Evolutionary conservation across 2,113 vertebrate species (phyloP).

Genomic region (Solea senegalensis): DNA sequence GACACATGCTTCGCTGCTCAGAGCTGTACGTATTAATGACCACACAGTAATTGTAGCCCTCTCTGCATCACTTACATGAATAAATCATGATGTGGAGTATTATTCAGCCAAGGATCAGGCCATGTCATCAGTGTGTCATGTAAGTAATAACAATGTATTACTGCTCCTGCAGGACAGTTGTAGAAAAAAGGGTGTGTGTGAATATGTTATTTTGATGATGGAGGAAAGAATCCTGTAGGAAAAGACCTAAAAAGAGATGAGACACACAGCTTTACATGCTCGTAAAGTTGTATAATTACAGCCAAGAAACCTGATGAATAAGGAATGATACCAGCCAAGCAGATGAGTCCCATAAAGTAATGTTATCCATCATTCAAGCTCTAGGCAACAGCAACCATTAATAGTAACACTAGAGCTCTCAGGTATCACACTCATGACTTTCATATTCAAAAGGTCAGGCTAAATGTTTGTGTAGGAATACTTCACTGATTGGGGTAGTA

Average conservation of each 20-base stretch:
- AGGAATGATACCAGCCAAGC: constrained; percentile 29
- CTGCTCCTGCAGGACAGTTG: constrained; percentile 52
- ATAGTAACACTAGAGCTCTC: constrained; percentile 10
- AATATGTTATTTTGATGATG: constrained; percentile 48
- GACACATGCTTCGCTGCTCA: constrained; percentile 53
- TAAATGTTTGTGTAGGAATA: background rate
- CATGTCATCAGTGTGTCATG: constrained; percentile 55
- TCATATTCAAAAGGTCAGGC: constrained; percentile 4
- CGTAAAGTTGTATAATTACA: constrained; percentile 5
- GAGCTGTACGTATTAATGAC: constrained; percentile 56
- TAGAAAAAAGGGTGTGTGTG: constrained; percentile 38
- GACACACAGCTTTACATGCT: constrained; percentile 2
- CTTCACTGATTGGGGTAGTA: background rate
- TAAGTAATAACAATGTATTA: constrained; percentile 69
- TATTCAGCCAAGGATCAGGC: constrained; percentile 62
- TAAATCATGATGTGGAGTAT: constrained; percentile 78
- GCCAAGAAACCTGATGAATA: constrained; percentile 35
- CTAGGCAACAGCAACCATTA: constrained; percentile 15
- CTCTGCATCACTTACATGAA: constrained; percentile 75
- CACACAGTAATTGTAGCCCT: constrained; percentile 68
- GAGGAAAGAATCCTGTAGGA: constrained; percentile 5
- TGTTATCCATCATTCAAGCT: constrained; percentile 4
- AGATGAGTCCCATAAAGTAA: constrained; percentile 25
- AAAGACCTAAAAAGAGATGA: background rate
- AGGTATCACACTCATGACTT: constrained; percentile 10